Percentiles rank a stretch among this genome's conserved stretches.
phyloP scores from a whole-genome alignment of 2,113 vertebrate species.

The Phylloscopus trochilus region DNA sequence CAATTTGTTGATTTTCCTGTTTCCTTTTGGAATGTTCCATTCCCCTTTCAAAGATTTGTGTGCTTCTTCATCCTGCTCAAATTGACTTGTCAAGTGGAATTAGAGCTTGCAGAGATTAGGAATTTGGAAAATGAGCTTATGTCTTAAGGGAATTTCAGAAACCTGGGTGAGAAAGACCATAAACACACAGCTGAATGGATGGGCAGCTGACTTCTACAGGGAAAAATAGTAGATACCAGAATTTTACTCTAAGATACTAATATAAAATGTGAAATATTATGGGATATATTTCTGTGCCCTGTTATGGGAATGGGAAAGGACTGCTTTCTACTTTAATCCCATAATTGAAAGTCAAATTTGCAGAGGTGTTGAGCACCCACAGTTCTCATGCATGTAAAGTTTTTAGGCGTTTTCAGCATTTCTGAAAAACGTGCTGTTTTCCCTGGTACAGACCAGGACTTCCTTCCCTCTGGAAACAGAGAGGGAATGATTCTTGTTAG shows the following conservation, averaged over 20 bases:
- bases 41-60: background rate
- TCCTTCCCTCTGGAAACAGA: background rate
- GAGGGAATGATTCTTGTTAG: background rate
- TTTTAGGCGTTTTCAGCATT: background rate
- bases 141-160: background rate
- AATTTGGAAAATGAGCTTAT: background rate
- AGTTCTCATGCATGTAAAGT: background rate
- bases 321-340: background rate
- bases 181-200: background rate
- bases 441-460: background rate
- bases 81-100: background rate
- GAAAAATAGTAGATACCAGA: background rate
- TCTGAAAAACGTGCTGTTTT: background rate
- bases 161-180: background rate
- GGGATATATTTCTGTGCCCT: background rate
- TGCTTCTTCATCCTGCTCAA: background rate
- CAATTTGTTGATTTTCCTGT: constrained; percentile 2
- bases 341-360: background rate
- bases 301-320: background rate
- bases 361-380: background rate
- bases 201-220: background rate
- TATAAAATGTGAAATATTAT: background rate
- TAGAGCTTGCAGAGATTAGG: constrained; percentile 28
- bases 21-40: constrained; percentile 16
- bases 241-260: background rate